These are phyloP conservation scores for Parauchenoglanis ngamensis DNA, from an alignment of 2,797 vertebrate genomes.

Conservation along the genomic window DNA sequence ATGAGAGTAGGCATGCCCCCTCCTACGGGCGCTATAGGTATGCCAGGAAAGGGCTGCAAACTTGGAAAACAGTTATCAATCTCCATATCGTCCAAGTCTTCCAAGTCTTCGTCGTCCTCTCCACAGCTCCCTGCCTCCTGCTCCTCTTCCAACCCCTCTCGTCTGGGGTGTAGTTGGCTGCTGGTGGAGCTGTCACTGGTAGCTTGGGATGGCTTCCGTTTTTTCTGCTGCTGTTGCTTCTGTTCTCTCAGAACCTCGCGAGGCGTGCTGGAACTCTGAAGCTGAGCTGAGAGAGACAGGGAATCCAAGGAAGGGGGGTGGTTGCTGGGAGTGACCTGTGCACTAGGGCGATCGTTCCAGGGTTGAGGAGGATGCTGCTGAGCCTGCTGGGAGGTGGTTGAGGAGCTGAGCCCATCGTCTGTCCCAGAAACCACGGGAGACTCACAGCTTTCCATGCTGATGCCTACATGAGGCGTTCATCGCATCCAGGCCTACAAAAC, in stretches of 20 bases:
- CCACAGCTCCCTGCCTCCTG: slow-evolving; percentile 82
- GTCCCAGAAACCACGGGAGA: slow-evolving; percentile 98
- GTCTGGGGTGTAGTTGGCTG: slow-evolving; percentile 72
- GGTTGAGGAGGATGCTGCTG: slow-evolving; percentile 87
- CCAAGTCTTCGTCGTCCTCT: slow-evolving; percentile 84
- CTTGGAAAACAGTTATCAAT: slow-evolving; percentile 95
- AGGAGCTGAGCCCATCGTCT: slow-evolving; percentile 96
- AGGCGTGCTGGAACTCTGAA: slow-evolving; percentile 69
- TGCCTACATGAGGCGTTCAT: slow-evolving; percentile 98
- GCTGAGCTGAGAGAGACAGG: slow-evolving; percentile 75
- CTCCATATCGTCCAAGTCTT: slow-evolving; percentile 89
- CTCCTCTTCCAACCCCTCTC: slow-evolving; percentile 79
- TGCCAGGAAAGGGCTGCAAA: slow-evolving; percentile 80
- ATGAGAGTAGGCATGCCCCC: slow-evolving; percentile 79
- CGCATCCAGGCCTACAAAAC: slow-evolving; percentile 91
- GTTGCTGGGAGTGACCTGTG: slow-evolving; percentile 78
- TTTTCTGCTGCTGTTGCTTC: slow-evolving; percentile 72
- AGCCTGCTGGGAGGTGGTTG: slow-evolving; percentile 81
- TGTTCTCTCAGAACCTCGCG: slow-evolving; percentile 77
- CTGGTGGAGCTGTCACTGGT: slow-evolving; percentile 68
- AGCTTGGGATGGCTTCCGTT: slow-evolving; percentile 66
- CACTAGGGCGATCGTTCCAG: slow-evolving; percentile 82
- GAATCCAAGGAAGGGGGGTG: slow-evolving; percentile 79
- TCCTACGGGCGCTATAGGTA: slow-evolving; percentile 77
- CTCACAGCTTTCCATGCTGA: slow-evolving; percentile 99